Conservation (phyloP, 1,140 invertebrate species). For the Marisa cornuarietis region DNA sequence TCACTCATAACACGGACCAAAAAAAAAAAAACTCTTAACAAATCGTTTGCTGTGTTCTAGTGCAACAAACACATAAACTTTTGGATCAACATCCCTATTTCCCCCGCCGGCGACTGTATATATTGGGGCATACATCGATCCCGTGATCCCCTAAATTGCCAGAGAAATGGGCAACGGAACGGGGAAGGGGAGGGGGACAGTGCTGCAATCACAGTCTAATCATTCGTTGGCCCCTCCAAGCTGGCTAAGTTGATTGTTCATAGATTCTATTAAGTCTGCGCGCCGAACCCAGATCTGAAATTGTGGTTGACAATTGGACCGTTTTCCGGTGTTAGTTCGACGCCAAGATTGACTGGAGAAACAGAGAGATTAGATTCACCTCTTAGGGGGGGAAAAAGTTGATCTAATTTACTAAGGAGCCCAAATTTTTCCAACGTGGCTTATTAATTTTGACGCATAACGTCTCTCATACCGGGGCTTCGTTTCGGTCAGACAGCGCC, state of each 20-base stretch:
- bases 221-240: slow-evolving; percentile 23
- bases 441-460: slow-evolving; percentile 35
- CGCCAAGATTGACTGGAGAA: slow-evolving; percentile 24
- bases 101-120: no score
- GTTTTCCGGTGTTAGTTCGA: slow-evolving; percentile 25
- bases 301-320: slow-evolving; percentile 30
- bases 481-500: slow-evolving; percentile 9
- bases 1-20: no score
- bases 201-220: slow-evolving; percentile 27
- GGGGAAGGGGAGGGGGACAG: slow-evolving; percentile 11
- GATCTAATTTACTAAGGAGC: slow-evolving; percentile 33
- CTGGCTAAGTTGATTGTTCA: slow-evolving; percentile 24
- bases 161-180: slow-evolving; percentile 20
- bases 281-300: slow-evolving; percentile 9
- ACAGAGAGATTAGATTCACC: slow-evolving; percentile 28
- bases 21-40: no score
- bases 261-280: slow-evolving; percentile 20
- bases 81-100: no score
- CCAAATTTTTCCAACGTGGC: slow-evolving; percentile 26
- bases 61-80: no score
- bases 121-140: slow-evolving; percentile 25
- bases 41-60: no score
- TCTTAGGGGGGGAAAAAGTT: slow-evolving; percentile 24
- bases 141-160: slow-evolving; percentile 25
- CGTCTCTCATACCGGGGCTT: slow-evolving; percentile 21